Conservation (phyloP, 2,797 vertebrate genomes). For the Luscinia luscinia region DNA sequence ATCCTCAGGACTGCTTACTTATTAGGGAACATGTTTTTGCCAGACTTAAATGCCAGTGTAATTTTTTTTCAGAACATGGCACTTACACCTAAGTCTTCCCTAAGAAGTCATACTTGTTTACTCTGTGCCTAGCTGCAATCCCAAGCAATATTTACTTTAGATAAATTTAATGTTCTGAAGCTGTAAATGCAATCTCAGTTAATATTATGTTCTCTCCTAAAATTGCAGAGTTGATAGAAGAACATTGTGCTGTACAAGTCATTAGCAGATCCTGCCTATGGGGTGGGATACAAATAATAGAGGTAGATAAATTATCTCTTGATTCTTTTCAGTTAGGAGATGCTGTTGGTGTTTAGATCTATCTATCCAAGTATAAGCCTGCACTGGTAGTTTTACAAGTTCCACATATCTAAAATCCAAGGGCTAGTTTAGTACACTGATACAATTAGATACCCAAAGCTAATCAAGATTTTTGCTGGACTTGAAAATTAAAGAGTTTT, state of each 20-base stretch:
- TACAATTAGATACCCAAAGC: constrained; percentile 4
- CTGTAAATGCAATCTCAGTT: constrained; percentile 25
- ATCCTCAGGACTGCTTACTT: neutral
- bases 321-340: neutral
- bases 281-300: neutral
- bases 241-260: neutral
- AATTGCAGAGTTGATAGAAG: neutral
- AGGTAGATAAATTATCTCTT: constrained; percentile 1
- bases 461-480: constrained; percentile 18
- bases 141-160: neutral
- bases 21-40: neutral
- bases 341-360: neutral
- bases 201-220: neutral
- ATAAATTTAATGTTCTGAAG: constrained; percentile 20
- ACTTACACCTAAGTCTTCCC: neutral
- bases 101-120: constrained; percentile 6
- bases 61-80: neutral
- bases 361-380: neutral
- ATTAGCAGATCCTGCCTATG: constrained; percentile 7
- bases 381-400: neutral
- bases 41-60: neutral
- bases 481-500: neutral
- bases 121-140: neutral
- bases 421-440: neutral
- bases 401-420: neutral